A percentile compares a stretch with the other conserved stretches of the same genome.
phyloP scores from a whole-genome alignment of 2,888 invertebrate species.

The Chrysolina americana region DNA sequence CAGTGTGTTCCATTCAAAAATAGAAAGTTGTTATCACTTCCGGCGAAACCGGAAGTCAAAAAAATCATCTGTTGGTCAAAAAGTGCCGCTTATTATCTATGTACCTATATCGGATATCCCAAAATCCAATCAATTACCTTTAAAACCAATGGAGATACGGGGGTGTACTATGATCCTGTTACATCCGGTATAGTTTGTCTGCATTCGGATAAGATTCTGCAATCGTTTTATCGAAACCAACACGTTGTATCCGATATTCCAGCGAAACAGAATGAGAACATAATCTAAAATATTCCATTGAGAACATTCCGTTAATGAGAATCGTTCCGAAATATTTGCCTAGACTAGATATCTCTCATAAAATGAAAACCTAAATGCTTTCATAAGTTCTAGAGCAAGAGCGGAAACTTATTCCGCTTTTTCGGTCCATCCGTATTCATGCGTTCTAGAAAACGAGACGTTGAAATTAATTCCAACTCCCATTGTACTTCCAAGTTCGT shows the following conservation, averaged over 20 bases:
- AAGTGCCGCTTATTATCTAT: too few relatives aligned
- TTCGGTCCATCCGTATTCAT: slow-evolving; percentile 22
- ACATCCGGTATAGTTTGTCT: too few relatives aligned
- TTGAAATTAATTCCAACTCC: slow-evolving; percentile 32
- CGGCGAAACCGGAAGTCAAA: too few relatives aligned
- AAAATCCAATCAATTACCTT: too few relatives aligned
- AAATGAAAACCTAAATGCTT: slow-evolving; percentile 18
- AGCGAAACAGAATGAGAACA: not conserved
- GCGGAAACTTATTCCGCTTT: slow-evolving; percentile 17
- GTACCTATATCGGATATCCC: too few relatives aligned
- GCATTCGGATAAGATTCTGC: too few relatives aligned
- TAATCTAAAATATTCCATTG: not conserved
- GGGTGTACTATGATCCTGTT: too few relatives aligned
- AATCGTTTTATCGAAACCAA: not conserved
- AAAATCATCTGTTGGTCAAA: too few relatives aligned
- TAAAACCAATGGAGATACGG: too few relatives aligned
- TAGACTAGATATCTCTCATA: not conserved
- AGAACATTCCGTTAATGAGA: slow-evolving; percentile 6
- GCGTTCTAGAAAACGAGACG: slow-evolving; percentile 24
- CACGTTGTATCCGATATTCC: not conserved
- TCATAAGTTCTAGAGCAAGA: slow-evolving; percentile 10
- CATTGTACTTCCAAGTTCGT: slow-evolving; percentile 29
- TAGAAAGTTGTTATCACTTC: too few relatives aligned
- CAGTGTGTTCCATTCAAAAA: too few relatives aligned
- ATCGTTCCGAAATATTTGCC: slow-evolving; percentile 15